Evolutionary conservation across 2,113 vertebrate species (phyloP), one percentile per base, ranked within the genome.

Genomic region (Ia io): DNA sequence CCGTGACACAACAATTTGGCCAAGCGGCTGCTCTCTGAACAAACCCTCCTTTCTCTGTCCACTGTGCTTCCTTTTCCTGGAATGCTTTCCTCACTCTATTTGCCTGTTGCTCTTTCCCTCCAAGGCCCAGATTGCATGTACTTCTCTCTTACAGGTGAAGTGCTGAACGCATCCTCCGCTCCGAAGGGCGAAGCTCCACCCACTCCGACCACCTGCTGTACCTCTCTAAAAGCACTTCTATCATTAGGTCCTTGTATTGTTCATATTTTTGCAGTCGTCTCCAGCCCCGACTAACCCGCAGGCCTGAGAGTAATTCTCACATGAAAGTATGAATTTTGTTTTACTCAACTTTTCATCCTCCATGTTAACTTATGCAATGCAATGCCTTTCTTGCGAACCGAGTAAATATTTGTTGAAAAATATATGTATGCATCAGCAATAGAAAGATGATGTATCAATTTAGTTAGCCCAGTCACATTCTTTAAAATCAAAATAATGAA

Each of bases 351-450:
- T 65, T 88, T 88, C 20, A 73, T 88, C 20, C 2, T 63, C 37
- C 47, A 25, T 42, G 78, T 73, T 37, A 80, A 73, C 25, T 53
- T 22, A 12, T 30, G 4, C 40, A 65, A 37, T 30, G 4, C 40
- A 56, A 32, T 30, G 18, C 17, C 35, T 88, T 93, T n/a, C 23
- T 88, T 70, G 42, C 22, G 78, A 84, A 94, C 22, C 79, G 30
- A 61, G 63, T 22, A 92, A 88, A 78, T 88, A 88, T n/a, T 53
- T 92, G 37, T n/a, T 91, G 51, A 70, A 88, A 84, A 78, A 71
- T 44, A 76, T 5, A 44, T 18, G 35, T 51, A 37, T 22, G 13
- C 6, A 63, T 11, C 20, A 65, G 63, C 51, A 91, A 86, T 42
- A 90, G 74, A 90, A 85, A 47, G 37, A 80, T 28, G 23, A 90